Evolutionary conservation across 2,888 invertebrate species (phyloP).

Genomic region (Cephus runcator): DNA sequence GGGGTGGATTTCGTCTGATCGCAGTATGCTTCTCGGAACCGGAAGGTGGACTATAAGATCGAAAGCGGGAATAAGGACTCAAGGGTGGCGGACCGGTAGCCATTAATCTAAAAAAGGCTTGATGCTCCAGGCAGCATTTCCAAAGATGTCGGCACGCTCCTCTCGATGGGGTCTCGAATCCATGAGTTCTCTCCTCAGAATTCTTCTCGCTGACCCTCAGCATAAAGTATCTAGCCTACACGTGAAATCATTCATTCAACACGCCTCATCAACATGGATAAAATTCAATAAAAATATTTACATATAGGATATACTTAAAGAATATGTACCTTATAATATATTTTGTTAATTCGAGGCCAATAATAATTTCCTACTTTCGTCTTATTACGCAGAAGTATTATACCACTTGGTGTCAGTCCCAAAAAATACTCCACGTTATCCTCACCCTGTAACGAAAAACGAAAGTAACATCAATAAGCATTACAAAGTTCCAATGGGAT

Average conservation of each 20-base stretch:
- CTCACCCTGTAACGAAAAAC: conserved; percentile 78
- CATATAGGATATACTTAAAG: background rate
- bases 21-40: conserved; percentile 60
- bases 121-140: conserved; percentile 96
- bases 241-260: background rate
- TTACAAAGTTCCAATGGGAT: background rate
- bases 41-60: conserved; percentile 61
- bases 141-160: conserved; percentile 95
- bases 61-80: conserved; percentile 62
- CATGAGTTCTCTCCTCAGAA: conserved; percentile 96
- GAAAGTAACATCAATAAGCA: conserved; percentile 13
- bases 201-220: conserved; percentile 95
- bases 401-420: conserved; percentile 94
- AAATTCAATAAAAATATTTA: background rate
- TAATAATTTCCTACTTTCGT: conserved; percentile 97
- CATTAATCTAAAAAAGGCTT: conserved; percentile 90
- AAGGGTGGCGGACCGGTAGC: conserved; percentile 69
- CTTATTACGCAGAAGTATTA: conserved; percentile 93
- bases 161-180: conserved; percentile 92
- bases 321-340: conserved; percentile 81
- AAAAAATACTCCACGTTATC: conserved; percentile 96
- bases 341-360: conserved; percentile 97
- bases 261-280: background rate
- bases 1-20: conserved; percentile 71
- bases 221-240: conserved; percentile 91